Evolutionary conservation across 1,140 invertebrate species (phyloP).

Genomic region (Drosophila subobscura): DNA sequence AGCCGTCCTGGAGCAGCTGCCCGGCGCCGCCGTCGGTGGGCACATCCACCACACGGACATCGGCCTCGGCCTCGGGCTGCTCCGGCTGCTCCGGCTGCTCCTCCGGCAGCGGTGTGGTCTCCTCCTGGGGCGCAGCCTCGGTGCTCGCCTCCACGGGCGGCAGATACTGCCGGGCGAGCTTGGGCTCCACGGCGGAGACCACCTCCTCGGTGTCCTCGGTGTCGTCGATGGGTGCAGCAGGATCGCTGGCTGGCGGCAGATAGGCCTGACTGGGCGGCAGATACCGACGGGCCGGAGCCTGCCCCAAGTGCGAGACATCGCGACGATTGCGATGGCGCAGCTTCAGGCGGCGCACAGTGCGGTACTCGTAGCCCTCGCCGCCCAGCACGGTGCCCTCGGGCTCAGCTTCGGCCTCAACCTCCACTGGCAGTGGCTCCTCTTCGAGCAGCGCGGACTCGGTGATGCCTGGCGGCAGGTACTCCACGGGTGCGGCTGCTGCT

Average conservation of each 20-base stretch:
- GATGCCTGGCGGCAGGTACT: conserved; percentile 53
- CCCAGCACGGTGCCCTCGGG: conserved; percentile 47
- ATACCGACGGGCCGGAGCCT: conserved; percentile 41
- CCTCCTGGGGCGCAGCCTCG: conserved; percentile 41
- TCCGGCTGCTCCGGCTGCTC: too few species aligned
- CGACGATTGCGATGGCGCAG: conserved; percentile 68
- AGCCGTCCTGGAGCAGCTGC: conserved; percentile 63
- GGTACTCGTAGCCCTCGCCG: conserved; percentile 70
- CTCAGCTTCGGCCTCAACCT: conserved; percentile 2
- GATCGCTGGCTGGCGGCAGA: conserved; percentile 66
- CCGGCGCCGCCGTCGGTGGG: conserved; percentile 39
- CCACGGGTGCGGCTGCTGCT: conserved; percentile 19
- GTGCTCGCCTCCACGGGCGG: conserved; percentile 60
- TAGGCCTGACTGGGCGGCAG: conserved; percentile 64
- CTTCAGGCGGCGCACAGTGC: conserved; percentile 68
- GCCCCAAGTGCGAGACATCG: conserved; percentile 68
- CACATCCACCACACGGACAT: conserved; percentile 61
- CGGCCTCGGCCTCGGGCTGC: conserved; percentile 15
- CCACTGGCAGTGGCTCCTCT: conserved; percentile 19
- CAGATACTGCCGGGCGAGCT: conserved; percentile 68
- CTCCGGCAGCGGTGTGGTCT: too few species aligned
- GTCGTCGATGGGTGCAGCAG: conserved; percentile 44
- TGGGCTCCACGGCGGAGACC: conserved; percentile 59
- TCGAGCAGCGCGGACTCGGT: conserved; percentile 24
- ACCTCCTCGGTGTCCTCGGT: conserved; percentile 70